phyloP scores from a whole-genome alignment of 2,113 vertebrate genomes.

The Catharus bicknelli region DNA sequence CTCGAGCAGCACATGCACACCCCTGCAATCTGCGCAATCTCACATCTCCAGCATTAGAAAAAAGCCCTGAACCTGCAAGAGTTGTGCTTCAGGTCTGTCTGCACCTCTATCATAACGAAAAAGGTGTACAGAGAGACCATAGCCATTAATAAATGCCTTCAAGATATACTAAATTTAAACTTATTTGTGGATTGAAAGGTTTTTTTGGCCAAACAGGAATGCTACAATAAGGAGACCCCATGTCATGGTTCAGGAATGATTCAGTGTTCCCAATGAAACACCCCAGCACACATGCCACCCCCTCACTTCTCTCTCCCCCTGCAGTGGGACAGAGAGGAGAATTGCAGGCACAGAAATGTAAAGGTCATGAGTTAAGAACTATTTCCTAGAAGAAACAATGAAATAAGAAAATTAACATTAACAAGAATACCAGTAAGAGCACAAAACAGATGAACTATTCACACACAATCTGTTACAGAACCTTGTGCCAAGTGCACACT shows the following conservation, averaged over 20 bases:
- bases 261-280: not conserved
- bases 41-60: not conserved
- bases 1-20: accelerated
- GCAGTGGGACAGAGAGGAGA: not conserved
- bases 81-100: not conserved
- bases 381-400: not conserved
- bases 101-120: not conserved
- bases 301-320: not conserved
- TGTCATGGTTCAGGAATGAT: not conserved
- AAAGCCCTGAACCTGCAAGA: not conserved
- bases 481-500: not conserved
- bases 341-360: not conserved
- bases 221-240: not conserved
- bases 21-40: not conserved
- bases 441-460: not conserved
- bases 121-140: not conserved
- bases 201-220: not conserved
- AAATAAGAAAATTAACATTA: not conserved
- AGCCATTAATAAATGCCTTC: not conserved
- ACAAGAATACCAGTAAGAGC: not conserved
- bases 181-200: not conserved
- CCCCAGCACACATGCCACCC: not conserved
- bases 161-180: not conserved
- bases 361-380: not conserved
- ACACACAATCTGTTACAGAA: not conserved